Conservation (phyloP, 2,113 vertebrate species). For the Myanophis thanlyinensis region DNA sequence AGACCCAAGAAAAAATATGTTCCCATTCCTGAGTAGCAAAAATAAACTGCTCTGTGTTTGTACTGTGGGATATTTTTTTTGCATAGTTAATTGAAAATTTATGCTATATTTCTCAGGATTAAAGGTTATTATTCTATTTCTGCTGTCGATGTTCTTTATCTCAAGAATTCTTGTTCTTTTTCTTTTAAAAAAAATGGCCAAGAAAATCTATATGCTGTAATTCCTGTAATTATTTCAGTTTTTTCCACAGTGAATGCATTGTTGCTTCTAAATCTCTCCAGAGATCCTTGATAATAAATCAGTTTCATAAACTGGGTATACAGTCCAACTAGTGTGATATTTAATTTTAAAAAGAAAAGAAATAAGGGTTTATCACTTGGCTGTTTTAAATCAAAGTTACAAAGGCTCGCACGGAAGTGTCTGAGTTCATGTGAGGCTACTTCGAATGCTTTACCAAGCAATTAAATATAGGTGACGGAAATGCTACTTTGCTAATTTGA, state of each 20-base stretch:
- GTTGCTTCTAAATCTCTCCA: background rate
- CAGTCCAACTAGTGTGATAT: background rate
- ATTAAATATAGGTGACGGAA: conserved; percentile 75
- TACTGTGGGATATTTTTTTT: background rate
- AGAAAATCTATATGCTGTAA: background rate
- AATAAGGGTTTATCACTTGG: conserved; percentile 15
- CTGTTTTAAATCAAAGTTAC: conserved; percentile 38
- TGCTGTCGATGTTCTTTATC: background rate
- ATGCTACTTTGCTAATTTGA: conserved; percentile 75
- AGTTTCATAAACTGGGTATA: background rate
- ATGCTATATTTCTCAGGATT: background rate
- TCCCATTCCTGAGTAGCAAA: background rate
- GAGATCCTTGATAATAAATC: background rate
- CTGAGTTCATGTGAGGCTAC: conserved; percentile 61
- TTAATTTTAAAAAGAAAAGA: background rate
- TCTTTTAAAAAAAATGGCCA: background rate
- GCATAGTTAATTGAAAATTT: background rate
- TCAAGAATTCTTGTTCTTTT: background rate
- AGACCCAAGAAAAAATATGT: background rate
- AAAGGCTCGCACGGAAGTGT: conserved; percentile 49
- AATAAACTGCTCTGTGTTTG: background rate
- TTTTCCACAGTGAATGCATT: background rate
- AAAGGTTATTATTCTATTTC: background rate
- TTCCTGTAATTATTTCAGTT: background rate
- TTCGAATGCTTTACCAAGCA: conserved; percentile 16